Base-by-base conservation (phyloP, 2,888 invertebrate species). In the Tyria jacobaeae region DNA sequence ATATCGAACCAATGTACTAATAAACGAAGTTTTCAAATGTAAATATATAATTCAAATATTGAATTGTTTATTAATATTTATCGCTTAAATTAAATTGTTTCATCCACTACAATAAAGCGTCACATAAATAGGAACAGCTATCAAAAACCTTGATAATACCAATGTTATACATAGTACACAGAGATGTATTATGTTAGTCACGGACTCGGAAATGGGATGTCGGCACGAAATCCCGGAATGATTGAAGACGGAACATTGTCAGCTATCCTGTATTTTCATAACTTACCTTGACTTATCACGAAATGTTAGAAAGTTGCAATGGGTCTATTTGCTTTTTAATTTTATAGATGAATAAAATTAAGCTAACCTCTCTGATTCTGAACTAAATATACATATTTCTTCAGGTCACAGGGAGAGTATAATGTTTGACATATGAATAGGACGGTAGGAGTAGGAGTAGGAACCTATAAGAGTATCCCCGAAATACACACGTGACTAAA, bases 231-330 rank as follows among this genome's bases (percentile, higher is more conserved):
- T 84, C 84, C 84, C 75, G 73, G 78, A 75, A 82, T 87, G 87
- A 87, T 86, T 87, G 87, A 87, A 84, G 87, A 85, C 80, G 76
- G 77, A 59, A 78, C 79, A 84, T 81, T 78, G 81, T 77, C 75
- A 70, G 63, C 70, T 70, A 78, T 68, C 54, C 21, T 3, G 70
- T 73, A 76, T 61, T 68, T 77, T 70, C 71, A 71, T 74, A 68
- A 66, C 64, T 65, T 63, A 69, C 63, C 60, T 64, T 66, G 58
- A 35, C 58, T 71, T 64, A 50, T 24, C 70, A 53, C 35, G 17
- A 52, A 24, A 34, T 35, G 35, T 34, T 17, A 25, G 2, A 25
- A 1, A 21, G 5, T 21, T 21, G 4, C 4, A 21, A 41, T 21
- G 21, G 44, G 44, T 17, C 44, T 44, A 21, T 21, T 44, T 44